Base-by-base conservation (phyloP, 2,888 invertebrate genomes). In the Clunio marinus region DNA sequence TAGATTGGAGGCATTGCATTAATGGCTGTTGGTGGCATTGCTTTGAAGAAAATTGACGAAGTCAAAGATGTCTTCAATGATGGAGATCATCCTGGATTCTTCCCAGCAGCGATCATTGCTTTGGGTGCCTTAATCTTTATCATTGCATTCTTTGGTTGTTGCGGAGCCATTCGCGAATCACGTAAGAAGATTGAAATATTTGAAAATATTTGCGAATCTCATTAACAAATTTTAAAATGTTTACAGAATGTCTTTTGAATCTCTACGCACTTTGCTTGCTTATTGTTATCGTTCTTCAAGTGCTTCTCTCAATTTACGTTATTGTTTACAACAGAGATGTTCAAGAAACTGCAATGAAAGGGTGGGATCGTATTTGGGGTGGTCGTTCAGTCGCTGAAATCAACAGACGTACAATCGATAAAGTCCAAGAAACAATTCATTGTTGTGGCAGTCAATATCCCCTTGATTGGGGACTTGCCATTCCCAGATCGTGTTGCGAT, bases 1-100 rank as follows among this genome's bases (percentile, higher is more conserved):
- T 57, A 67, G 67, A 57, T 67, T 17, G 67, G 67, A 22, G 67
- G 67, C 10, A 57, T 67, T 25, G 67, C 58, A 8, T 67, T 67
- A 37, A 22, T 67, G 41, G 67, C 27, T n/a, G 17, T 67, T 25
- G 67, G 67, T n/a, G 67, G 67, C 57, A 41, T 67, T 24, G 58
- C 67, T 25, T 10, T 67, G 27, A 58, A 57, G 22, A 67, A 67
- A 57, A 15, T 57, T 41, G 67, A 57, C 22, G 67, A 67, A 25
- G 55, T 67, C 0, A n/a, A 67, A 13, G 35, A 58, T 27, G 37
- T 67, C n/a, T 67, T 67, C 15, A 25, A 67, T 1, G 57, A 67
- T 1, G 17, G 24, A 7, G 57, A 57, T 13, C 67, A 67, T 35
- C 67, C 67, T 24, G 67, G 67, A 2, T 32, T 57, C 7, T 57